Evolutionary conservation across 2,888 invertebrate species (phyloP), one percentile per base, ranked within the genome.

Genomic region (Parnassius orleans): DNA sequence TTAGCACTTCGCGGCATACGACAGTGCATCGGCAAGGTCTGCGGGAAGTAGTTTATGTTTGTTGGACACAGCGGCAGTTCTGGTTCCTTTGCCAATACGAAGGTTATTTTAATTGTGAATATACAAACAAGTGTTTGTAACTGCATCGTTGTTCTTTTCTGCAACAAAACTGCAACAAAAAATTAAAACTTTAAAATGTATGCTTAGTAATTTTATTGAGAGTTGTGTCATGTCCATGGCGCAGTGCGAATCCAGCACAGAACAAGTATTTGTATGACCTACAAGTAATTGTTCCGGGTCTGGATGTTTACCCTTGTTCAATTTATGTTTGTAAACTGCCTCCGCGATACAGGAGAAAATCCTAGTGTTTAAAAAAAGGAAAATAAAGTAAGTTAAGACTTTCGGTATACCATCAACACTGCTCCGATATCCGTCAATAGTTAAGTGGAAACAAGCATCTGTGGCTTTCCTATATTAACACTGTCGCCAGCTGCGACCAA

Each of bases 11-110:
- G 73, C 24, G 86, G 83, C 84, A 90, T 77, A n/a, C 86, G 81
- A 63, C 90, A 90, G 68, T 90, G 90, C 89, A 90, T 86, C 0
- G 90, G 90, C 14, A 90, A 72, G 52, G 73, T 79, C 72, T 89
- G 89, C 15, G 90, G 90, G 33, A 90, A 83, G 68, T 69, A 90
- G 52, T 83, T 76, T 44, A 86, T 69, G 51, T 81, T 78, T 2
- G 82, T 81, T 1, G 90, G 90, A 68, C 90, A 90, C 72, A 79
- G 58, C 9, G 90, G 90, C 43, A 90, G 72, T 2, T 84, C 81
- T 1, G 78, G 75, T 44, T 81, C 76, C n/a, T 76, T 71, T 11
- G 81, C 75, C 19, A 65, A 60, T 9, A 69, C 56, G 15, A 56
- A 53, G 7, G 69, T 51, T 10, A 76, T 33, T 53, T 66, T 68